Percentiles rank a stretch among this genome's conserved stretches.
Conservation (phyloP, 1,140 invertebrate species). For the Ditylenchus dipsaci region DNA sequence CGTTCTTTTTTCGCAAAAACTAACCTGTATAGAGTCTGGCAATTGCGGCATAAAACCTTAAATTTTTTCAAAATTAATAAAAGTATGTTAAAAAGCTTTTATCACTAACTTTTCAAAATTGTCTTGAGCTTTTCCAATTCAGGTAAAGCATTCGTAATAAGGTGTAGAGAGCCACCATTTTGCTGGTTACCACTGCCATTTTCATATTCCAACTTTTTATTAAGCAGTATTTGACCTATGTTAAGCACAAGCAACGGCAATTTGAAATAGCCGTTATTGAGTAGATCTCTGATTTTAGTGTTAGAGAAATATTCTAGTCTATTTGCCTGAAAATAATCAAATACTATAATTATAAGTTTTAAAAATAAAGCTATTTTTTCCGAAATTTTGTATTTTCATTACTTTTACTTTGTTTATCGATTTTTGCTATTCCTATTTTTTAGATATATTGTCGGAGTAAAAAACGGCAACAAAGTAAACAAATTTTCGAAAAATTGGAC, state of each 20-base stretch:
- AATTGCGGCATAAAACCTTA: too few species aligned
- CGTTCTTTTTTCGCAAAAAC: too few species aligned
- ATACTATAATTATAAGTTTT: too few species aligned
- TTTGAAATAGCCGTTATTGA: background rate
- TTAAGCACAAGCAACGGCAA: background rate
- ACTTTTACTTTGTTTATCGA: background rate
- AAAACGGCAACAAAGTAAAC: background rate
- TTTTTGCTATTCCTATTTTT: background rate
- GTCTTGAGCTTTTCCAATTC: background rate
- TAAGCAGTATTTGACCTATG: background rate
- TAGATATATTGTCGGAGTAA: too few species aligned
- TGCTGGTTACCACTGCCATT: background rate
- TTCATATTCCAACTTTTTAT: background rate
- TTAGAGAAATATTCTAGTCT: background rate
- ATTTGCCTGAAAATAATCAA: background rate
- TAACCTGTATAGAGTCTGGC: too few species aligned
- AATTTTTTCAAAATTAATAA: background rate
- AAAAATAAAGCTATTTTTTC: background rate
- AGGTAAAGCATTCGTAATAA: background rate
- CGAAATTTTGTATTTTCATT: background rate
- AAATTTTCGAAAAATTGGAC: background rate
- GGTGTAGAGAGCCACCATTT: background rate
- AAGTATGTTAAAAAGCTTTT: too few species aligned
- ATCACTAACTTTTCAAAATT: background rate
- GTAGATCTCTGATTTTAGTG: background rate